These are phyloP conservation scores for Idris sp. DNA, from an alignment of 1,140 invertebrate genomes.

Conservation along the genomic window DNA sequence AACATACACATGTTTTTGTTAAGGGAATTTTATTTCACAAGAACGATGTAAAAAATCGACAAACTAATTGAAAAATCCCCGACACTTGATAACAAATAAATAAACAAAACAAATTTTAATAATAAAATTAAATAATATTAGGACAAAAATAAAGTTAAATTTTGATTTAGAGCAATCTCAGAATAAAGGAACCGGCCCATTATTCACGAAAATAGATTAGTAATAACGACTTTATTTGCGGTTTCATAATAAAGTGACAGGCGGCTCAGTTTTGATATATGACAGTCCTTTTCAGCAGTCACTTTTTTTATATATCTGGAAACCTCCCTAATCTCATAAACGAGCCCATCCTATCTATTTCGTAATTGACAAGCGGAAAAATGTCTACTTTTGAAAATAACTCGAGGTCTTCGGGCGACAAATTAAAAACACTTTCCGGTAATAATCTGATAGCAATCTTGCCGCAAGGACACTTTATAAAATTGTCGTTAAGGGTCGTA, in stretches of 20 bases:
- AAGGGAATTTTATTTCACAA: too few species aligned
- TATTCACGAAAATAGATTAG: conserved; percentile 30
- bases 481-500: conserved; percentile 53
- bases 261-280: conserved; percentile 29
- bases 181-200: too few species aligned
- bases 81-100: too few species aligned
- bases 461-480: conserved; percentile 51
- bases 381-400: conserved; percentile 33
- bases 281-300: conserved; percentile 14
- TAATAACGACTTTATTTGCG: conserved; percentile 46
- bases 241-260: conserved; percentile 37
- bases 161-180: too few species aligned
- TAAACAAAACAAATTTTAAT: too few species aligned
- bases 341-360: conserved; percentile 44
- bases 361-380: conserved; percentile 61
- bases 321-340: conserved; percentile 43
- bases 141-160: too few species aligned
- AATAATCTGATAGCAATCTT: conserved; percentile 59
- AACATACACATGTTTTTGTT: too few species aligned
- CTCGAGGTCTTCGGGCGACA: conserved; percentile 40
- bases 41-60: too few species aligned
- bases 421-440: conserved; percentile 62
- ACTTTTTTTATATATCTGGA: conserved; percentile 22
- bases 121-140: too few species aligned
- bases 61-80: too few species aligned